phyloP scores from a whole-genome alignment of 2,888 invertebrate species.

The Gymnocheta viridis region DNA sequence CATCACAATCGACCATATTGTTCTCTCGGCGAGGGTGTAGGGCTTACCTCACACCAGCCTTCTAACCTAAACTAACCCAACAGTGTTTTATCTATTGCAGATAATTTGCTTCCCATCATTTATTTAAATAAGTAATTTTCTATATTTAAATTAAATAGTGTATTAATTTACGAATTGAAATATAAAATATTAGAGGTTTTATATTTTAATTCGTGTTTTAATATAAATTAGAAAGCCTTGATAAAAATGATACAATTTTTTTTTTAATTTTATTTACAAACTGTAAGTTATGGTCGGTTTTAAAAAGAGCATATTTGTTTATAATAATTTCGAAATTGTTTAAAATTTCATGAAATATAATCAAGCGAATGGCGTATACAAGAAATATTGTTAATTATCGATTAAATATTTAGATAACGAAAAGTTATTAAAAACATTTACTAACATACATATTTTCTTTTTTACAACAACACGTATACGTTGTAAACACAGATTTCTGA shows the following conservation, averaged over 20 bases:
- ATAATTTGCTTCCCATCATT: not conserved
- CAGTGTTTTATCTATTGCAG: slow-evolving; percentile 22
- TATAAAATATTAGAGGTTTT: too few species aligned
- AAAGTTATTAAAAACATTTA: not conserved
- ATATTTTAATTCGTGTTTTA: too few species aligned
- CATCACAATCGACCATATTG: too few species aligned
- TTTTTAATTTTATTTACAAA: not conserved
- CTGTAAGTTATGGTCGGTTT: not conserved
- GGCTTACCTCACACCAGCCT: too few species aligned
- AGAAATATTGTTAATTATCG: not conserved
- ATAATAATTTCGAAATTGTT: not conserved
- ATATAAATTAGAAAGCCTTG: too few species aligned
- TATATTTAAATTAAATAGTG: not conserved
- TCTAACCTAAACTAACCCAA: too few species aligned
- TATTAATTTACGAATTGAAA: too few species aligned
- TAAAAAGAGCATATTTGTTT: not conserved
- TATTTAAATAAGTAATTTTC: not conserved
- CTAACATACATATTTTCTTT: not conserved
- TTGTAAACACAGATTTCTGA: not conserved
- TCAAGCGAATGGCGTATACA: not conserved
- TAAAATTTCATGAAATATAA: not conserved
- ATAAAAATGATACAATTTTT: too few species aligned
- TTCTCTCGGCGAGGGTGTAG: too few species aligned
- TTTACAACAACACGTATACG: not conserved
- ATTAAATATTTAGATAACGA: not conserved